Percentiles rank a stretch among this genome's conserved stretches.
phyloP scores from a whole-genome alignment of 2,888 invertebrate genomes.

The Tachina fera region DNA sequence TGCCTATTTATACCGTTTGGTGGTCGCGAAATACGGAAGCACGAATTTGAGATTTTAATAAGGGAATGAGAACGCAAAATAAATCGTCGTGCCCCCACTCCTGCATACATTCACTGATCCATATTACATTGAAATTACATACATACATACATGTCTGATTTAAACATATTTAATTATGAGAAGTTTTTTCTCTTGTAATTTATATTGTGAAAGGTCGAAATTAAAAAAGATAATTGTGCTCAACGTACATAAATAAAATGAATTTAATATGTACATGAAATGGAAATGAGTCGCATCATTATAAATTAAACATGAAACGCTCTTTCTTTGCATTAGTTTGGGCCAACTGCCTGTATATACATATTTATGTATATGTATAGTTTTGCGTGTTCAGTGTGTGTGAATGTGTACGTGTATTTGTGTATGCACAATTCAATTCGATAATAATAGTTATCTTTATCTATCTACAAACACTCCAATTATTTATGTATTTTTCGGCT shows the following conservation, averaged over 20 bases:
- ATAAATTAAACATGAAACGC: too few relatives aligned
- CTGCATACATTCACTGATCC: too few relatives aligned
- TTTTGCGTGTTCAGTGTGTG: too few relatives aligned
- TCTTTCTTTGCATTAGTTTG: too few relatives aligned
- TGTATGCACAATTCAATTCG: neutral
- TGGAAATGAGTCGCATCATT: too few relatives aligned
- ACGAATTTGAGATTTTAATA: slow-evolving; percentile 82
- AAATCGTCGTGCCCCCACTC: neutral
- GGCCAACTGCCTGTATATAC: too few relatives aligned
- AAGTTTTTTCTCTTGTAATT: neutral
- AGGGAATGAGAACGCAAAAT: slow-evolving; percentile 72
- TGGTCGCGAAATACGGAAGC: slow-evolving; percentile 82
- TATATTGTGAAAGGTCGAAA: too few relatives aligned
- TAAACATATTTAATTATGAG: neutral
- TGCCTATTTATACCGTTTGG: slow-evolving; percentile 83
- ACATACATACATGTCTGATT: neutral
- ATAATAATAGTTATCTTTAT: slow-evolving; percentile 40
- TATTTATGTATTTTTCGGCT: slow-evolving; percentile 22
- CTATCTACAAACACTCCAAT: slow-evolving; percentile 50
- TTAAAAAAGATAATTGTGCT: too few relatives aligned
- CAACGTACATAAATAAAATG: too few relatives aligned
- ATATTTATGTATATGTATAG: too few relatives aligned
- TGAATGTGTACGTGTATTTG: too few relatives aligned
- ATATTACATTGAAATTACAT: neutral
- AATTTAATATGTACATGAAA: too few relatives aligned